A percentile compares a stretch with the other conserved stretches of the same genome.
phyloP scores from a whole-genome alignment of 2,797 vertebrate species.

The Poliocrania exsul region DNA sequence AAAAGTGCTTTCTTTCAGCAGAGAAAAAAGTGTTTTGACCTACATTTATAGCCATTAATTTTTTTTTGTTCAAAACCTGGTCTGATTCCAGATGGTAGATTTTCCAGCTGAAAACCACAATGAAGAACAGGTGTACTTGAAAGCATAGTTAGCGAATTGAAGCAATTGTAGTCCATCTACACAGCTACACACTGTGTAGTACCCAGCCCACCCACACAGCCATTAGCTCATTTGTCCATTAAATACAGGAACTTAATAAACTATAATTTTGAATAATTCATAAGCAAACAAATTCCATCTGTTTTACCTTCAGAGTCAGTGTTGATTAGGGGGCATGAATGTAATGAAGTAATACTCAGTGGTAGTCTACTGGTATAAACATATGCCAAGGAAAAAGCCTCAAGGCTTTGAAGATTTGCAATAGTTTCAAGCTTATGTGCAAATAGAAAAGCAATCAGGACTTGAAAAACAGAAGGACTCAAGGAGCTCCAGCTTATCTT shows the following conservation, averaged over 20 bases:
- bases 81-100: conserved; percentile 26
- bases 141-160: not conserved
- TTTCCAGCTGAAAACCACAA: conserved; percentile 53
- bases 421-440: not conserved
- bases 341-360: not conserved
- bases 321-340: conserved; percentile 12
- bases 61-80: not conserved
- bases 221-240: conserved; percentile 15
- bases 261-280: conserved; percentile 50
- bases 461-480: not conserved
- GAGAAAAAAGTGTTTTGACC: not conserved
- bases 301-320: conserved; percentile 34
- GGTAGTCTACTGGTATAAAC: conserved; percentile 9
- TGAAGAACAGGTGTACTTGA: conserved; percentile 44
- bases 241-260: conserved; percentile 44
- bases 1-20: not conserved
- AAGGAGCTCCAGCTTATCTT: not conserved
- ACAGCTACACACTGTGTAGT: not conserved
- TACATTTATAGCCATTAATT: not conserved
- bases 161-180: not conserved
- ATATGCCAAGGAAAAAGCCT: conserved; percentile 22
- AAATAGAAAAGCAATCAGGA: not conserved
- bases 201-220: not conserved
- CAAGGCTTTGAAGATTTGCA: not conserved
- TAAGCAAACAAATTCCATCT: conserved; percentile 53